Percentiles rank a stretch among this genome's conserved stretches.
Evolutionary conservation across 1,140 invertebrate genomes (phyloP).

Genomic region (Drosophila nikananu): DNA sequence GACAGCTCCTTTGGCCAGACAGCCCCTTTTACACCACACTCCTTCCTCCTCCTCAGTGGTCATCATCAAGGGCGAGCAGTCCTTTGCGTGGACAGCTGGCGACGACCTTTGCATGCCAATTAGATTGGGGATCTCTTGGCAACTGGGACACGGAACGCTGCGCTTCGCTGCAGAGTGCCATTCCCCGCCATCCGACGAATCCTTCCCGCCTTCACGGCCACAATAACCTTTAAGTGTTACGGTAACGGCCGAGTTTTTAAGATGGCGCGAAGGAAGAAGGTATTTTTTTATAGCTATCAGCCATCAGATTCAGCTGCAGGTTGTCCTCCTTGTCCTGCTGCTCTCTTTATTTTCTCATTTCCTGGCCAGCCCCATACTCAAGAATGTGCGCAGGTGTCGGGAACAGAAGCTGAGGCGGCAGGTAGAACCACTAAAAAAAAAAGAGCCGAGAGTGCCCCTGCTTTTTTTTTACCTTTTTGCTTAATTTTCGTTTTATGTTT

Average conservation of each 20-base stretch:
- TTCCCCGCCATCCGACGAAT: background rate
- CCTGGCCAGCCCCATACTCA: conserved; percentile 46
- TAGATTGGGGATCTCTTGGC: conserved; percentile 62
- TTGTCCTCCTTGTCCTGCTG: conserved; percentile 31
- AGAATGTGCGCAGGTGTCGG: conserved; percentile 74
- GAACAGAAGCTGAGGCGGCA: conserved; percentile 59
- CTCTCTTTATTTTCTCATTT: conserved; percentile 80
- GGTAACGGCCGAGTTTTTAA: conserved; percentile 56
- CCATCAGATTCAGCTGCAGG: conserved; percentile 48
- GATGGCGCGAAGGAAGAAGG: conserved; percentile 34
- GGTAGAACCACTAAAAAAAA: conserved; percentile 35
- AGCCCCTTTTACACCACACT: background rate
- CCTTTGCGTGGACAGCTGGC: conserved; percentile 54
- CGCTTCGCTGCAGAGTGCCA: conserved; percentile 27
- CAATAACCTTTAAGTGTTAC: conserved; percentile 55
- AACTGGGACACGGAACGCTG: conserved; percentile 47
- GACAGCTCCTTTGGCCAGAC: background rate
- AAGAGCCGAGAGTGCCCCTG: conserved; percentile 39
- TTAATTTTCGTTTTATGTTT: conserved; percentile 76
- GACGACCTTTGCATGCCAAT: conserved; percentile 79
- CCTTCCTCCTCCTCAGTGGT: conserved; percentile 8
- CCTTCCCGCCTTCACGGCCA: background rate
- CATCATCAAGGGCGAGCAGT: conserved; percentile 29
- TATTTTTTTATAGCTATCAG: conserved; percentile 44
- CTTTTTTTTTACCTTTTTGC: conserved; percentile 37